Base-by-base conservation (phyloP, 2,888 invertebrate species). In the Microlaimidae sp. region DNA sequence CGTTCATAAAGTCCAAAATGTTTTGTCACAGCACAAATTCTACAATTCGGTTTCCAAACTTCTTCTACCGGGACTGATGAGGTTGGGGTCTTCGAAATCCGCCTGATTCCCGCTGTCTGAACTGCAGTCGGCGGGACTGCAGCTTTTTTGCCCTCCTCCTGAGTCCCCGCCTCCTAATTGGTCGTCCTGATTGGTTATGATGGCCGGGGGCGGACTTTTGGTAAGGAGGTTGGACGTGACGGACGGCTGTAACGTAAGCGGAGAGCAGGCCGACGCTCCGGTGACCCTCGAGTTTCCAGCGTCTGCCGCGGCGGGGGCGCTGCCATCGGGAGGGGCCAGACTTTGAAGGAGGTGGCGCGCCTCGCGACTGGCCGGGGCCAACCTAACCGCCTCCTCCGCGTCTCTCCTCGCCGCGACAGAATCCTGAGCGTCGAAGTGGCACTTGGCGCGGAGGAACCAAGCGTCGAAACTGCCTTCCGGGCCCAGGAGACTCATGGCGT, bases 371-470 rank as follows among this genome's bases (percentile, higher is more conserved):
- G 54, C 59, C 28, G 61, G 61, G 10, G 55, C 48, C 51, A 61
- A 41, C 23, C 32, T 17, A 2, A 57, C 53, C 2, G 61, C 61
- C 10, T 49, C 25, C 42, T 62, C 51, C 13, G 62, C 60, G 50
- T 59, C 62, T 21, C 48, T 23, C 25, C 43, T 45, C 13, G 61
- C 62, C n/a, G 43, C 32, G 2, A 28, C 38, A 47, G 60, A 46
- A 48, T 61, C 52, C 41, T 56, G 58, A 2, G 49, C 55, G 48
- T 61, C 61, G 45, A 61, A 61, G 49, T 53, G 54, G 48, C 57
- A 59, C 40, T 60, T 62, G n/a, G 61, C 61, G 3, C 61, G 51
- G n/a, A 62, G 49, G 24, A 59, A 49, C 23, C 59, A 47, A 17
- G 63, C 47, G 23, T 61, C 58, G 45, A 62, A 61, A 27, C 21